These are phyloP conservation scores for Volucella bombylans DNA, from an alignment of 2,888 invertebrate species.

Conservation along the genomic window DNA sequence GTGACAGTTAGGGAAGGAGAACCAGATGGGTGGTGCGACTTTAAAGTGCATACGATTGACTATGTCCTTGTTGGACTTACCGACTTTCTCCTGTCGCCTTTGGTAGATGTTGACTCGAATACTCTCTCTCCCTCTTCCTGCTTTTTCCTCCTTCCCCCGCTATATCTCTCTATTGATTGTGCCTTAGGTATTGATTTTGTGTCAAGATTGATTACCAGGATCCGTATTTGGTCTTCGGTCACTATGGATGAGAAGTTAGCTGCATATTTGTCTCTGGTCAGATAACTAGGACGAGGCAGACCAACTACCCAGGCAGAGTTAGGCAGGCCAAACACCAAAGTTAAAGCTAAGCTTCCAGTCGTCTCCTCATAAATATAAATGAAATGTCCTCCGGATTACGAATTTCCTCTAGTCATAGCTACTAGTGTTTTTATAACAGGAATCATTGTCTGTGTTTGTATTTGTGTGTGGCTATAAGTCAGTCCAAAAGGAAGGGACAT, in stretches of 20 bases:
- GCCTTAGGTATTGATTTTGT: constrained; percentile 57
- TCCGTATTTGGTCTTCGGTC: constrained; percentile 47
- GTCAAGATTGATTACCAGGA: constrained; percentile 62
- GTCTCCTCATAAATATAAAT: constrained; percentile 65
- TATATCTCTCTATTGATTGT: constrained; percentile 33
- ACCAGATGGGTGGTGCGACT: constrained; percentile 15
- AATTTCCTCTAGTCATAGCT: neutral
- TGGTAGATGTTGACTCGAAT: neutral
- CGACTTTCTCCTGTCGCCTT: neutral
- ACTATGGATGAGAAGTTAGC: constrained; percentile 34
- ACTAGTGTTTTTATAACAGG: neutral
- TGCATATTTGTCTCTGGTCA: constrained; percentile 36
- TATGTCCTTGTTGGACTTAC: neutral
- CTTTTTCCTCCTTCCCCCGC: neutral
- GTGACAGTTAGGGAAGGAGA: constrained; percentile 34
- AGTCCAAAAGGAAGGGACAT: constrained; percentile 57
- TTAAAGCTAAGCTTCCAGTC: constrained; percentile 42
- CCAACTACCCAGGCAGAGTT: neutral
- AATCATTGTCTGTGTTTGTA: neutral
- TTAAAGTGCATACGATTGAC: constrained; percentile 46
- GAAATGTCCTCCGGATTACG: constrained; percentile 51
- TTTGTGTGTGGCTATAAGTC: constrained; percentile 32
- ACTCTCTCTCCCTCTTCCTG: neutral
- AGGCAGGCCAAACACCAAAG: constrained; percentile 23
- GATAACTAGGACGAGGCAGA: neutral